Percentiles rank a stretch among this genome's conserved stretches.
These are phyloP conservation scores for Thalassophryne amazonica DNA, from an alignment of 2,797 vertebrate species.

Conservation along the genomic window DNA sequence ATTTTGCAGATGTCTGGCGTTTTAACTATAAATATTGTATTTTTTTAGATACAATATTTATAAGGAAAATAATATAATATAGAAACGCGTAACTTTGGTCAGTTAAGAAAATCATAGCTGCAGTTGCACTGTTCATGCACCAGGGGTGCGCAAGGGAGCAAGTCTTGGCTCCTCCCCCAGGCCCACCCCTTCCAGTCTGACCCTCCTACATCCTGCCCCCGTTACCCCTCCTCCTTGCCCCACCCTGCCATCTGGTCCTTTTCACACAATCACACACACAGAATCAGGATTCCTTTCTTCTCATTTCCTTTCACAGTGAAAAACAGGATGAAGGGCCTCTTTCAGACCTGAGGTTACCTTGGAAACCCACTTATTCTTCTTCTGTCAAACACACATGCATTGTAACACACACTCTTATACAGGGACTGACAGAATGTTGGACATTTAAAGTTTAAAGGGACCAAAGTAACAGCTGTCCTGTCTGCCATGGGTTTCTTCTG, in stretches of 20 bases:
- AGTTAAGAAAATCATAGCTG: constrained; percentile 35
- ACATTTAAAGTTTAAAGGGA: constrained; percentile 84
- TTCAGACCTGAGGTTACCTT: constrained; percentile 75
- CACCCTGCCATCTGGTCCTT: constrained; percentile 84
- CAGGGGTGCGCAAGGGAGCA: constrained; percentile 94
- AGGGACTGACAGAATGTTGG: constrained; percentile 61
- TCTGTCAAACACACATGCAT: constrained; percentile 62
- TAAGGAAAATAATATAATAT: not conserved
- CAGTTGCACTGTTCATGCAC: constrained; percentile 76
- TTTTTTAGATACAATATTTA: not conserved
- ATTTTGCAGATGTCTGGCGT: not conserved
- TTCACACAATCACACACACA: constrained; percentile 58
- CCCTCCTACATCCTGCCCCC: constrained; percentile 74
- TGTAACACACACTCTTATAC: constrained; percentile 35
- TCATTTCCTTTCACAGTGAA: constrained; percentile 78
- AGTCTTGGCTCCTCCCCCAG: constrained; percentile 60
- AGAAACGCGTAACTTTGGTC: not conserved
- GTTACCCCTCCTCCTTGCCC: constrained; percentile 66
- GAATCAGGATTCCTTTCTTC: constrained; percentile 64
- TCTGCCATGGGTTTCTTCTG: constrained; percentile 48
- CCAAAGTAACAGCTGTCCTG: constrained; percentile 69
- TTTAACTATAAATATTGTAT: not conserved
- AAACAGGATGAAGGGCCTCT: constrained; percentile 82
- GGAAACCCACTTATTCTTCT: constrained; percentile 73
- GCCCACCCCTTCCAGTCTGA: constrained; percentile 50